phyloP scores from a whole-genome alignment of 2,888 invertebrate species.

The Oxytorus armatus region DNA sequence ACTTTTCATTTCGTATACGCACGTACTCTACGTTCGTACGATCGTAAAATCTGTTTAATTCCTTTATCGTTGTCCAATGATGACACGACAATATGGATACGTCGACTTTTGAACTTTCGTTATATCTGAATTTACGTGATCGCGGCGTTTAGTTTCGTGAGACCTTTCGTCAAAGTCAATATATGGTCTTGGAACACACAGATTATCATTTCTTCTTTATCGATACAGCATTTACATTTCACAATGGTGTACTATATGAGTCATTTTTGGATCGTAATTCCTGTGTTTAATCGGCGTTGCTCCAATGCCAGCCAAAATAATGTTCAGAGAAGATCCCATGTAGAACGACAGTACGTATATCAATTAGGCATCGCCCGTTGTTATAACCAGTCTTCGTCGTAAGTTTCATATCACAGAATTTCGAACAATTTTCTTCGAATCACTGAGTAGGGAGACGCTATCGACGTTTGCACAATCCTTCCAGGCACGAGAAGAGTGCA shows the following conservation, averaged over 20 bases:
- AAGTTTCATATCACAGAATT: constrained; percentile 68
- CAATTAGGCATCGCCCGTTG: constrained; percentile 34
- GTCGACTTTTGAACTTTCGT: neutral
- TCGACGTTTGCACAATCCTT: no score
- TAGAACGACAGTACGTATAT: no score
- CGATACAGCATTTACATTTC: constrained; percentile 3
- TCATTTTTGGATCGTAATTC: no score
- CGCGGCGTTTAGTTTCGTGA: neutral
- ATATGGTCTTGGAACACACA: constrained; percentile 36
- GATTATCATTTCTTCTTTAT: constrained; percentile 9
- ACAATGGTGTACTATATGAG: constrained; percentile 8
- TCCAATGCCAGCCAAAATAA: no score
- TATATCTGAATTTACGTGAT: neutral
- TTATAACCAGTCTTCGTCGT: constrained; percentile 65
- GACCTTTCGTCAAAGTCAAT: constrained; percentile 22
- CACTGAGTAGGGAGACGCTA: constrained; percentile 26
- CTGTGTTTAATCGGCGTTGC: no score
- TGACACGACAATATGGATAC: constrained; percentile 23
- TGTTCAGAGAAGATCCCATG: no score
- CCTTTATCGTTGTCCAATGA: constrained; percentile 1
- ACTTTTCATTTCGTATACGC: constrained; percentile 9
- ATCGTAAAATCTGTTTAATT: neutral
- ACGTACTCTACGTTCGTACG: neutral
- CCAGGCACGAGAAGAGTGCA: neutral
- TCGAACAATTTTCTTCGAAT: constrained; percentile 56